Evolutionary conservation across 2,113 vertebrate genomes (phyloP).

Genomic region (Columbina picui): DNA sequence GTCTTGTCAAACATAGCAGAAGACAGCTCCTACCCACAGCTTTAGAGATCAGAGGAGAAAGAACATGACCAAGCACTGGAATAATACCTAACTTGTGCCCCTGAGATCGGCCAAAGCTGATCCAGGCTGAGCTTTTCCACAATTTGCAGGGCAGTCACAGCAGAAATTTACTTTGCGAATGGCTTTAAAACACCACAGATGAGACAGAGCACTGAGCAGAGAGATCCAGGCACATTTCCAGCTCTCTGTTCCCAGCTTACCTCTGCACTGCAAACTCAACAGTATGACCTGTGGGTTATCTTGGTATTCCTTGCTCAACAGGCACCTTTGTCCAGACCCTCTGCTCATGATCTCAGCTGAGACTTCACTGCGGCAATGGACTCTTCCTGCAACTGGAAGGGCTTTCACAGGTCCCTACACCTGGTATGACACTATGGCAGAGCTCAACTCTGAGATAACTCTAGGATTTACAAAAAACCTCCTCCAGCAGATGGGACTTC

Average conservation of each 20-base stretch:
- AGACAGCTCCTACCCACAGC: background rate
- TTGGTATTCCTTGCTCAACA: background rate
- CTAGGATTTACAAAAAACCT: background rate
- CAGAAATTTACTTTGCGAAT: background rate
- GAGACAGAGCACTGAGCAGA: accelerated
- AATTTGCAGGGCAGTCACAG: background rate
- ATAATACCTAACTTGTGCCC: background rate
- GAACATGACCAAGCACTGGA: background rate
- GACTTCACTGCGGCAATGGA: background rate
- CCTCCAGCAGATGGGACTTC: background rate
- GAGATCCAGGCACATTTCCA: background rate
- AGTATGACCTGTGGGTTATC: background rate
- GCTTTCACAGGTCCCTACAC: background rate
- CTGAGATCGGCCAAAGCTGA: background rate
- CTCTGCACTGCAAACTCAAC: background rate
- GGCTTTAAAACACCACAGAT: background rate
- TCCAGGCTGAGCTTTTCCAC: background rate
- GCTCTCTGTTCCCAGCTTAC: background rate
- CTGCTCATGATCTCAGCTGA: background rate
- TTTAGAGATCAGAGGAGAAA: background rate
- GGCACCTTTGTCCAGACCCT: background rate
- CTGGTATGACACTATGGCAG: accelerated
- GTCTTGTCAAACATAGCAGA: too few relatives aligned
- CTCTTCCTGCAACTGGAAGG: background rate
- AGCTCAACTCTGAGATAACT: background rate